These are phyloP conservation scores for Hesperophylax magnus DNA, from an alignment of 1,140 invertebrate genomes.

Conservation along the genomic window DNA sequence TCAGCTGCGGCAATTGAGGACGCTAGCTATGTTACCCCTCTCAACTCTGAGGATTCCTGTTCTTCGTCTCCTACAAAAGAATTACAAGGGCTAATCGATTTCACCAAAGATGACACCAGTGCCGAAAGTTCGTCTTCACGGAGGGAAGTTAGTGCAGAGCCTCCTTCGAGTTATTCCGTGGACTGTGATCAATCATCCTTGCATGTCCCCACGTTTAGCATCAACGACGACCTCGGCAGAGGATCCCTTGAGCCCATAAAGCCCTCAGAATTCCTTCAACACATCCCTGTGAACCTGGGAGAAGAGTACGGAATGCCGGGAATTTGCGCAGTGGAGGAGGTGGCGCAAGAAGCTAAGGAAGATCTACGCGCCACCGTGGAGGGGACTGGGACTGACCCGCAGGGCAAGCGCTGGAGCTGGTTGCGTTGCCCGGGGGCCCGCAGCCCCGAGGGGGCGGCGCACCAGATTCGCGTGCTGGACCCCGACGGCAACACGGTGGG, in stretches of 20 bases:
- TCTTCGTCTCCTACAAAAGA: constrained; percentile 45
- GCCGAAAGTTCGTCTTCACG: constrained; percentile 30
- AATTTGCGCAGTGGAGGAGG: not conserved
- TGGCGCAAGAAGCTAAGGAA: constrained; percentile 14
- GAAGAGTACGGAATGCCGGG: constrained; percentile 28
- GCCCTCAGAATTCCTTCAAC: constrained; percentile 22
- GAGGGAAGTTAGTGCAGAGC: constrained; percentile 44
- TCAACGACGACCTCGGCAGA: constrained; percentile 54
- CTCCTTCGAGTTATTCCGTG: constrained; percentile 50
- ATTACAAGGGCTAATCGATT: constrained; percentile 45
- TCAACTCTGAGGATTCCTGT: constrained; percentile 44
- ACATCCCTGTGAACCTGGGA: constrained; percentile 13
- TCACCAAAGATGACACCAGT: constrained; percentile 38
- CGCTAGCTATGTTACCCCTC: constrained; percentile 42
- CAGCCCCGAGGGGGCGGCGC: constrained; percentile 23
- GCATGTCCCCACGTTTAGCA: constrained; percentile 35
- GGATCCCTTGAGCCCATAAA: constrained; percentile 44
- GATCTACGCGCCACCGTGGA: constrained; percentile 11
- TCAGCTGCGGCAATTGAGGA: constrained; percentile 33
- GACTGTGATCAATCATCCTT: constrained; percentile 51
- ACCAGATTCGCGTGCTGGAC: constrained; percentile 48
- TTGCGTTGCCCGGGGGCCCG: constrained; percentile 34
- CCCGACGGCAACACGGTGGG: constrained; percentile 53
- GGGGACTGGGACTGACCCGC: not conserved
- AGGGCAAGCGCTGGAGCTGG: constrained; percentile 37